Evolutionary conservation across 2,113 vertebrate species (phyloP).

Genomic region (Gasterosteus nipponicus): DNA sequence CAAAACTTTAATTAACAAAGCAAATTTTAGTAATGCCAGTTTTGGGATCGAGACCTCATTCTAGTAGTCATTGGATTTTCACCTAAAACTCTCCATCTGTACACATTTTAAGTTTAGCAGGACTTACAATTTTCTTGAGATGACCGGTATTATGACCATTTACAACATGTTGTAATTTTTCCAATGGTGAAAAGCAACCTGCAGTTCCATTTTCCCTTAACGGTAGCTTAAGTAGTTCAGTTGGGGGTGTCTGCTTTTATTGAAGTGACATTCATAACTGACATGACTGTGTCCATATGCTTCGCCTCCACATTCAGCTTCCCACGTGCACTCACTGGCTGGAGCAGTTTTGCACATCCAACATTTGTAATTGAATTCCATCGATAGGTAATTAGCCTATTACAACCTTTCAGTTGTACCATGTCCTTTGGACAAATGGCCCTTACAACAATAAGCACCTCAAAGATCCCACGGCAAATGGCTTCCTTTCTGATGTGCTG

Average conservation of each 20-base stretch:
- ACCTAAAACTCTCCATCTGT: not conserved
- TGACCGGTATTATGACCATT: not conserved
- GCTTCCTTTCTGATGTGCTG: slow-evolving; percentile 67
- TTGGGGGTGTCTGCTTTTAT: slow-evolving; percentile 3
- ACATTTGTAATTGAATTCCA: slow-evolving; percentile 60
- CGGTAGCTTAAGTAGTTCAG: not conserved
- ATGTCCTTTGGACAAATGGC: slow-evolving; percentile 63
- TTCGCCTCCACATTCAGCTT: slow-evolving; percentile 32
- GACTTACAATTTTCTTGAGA: not conserved
- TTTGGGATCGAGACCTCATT: not conserved
- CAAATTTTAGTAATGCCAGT: not conserved
- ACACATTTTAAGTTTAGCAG: not conserved
- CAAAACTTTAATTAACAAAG: not conserved
- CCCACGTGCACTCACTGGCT: not conserved
- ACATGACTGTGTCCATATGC: slow-evolving; percentile 28
- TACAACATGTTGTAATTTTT: not conserved
- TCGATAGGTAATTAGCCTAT: slow-evolving; percentile 70
- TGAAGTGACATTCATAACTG: slow-evolving; percentile 24
- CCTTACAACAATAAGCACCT: slow-evolving; percentile 54
- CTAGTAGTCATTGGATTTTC: not conserved
- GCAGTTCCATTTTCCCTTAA: not conserved
- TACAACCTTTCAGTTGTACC: slow-evolving; percentile 67
- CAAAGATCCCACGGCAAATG: slow-evolving; percentile 65
- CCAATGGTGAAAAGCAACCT: slow-evolving; percentile 8
- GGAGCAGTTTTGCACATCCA: slow-evolving; percentile 48